Percentiles rank a stretch among this genome's conserved stretches.
phyloP scores from a whole-genome alignment of 1,140 invertebrate genomes.

The Epicauta chinensis region DNA sequence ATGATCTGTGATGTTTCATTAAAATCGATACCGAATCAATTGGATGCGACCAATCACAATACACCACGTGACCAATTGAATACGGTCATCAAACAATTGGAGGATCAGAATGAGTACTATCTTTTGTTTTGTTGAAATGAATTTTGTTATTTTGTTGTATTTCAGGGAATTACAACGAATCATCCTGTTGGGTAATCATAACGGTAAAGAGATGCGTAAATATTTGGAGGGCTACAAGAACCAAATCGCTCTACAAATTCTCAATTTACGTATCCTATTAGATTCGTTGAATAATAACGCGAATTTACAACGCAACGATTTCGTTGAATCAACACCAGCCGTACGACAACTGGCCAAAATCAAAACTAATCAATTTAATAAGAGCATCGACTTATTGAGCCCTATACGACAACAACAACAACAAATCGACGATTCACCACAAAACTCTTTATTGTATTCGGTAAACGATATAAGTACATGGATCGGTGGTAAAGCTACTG shows the following conservation, averaged over 20 bases:
- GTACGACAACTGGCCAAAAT: conserved; percentile 14
- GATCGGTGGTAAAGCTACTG: conserved; percentile 38
- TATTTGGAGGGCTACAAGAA: conserved; percentile 49
- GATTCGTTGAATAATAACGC: background rate
- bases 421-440: background rate
- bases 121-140: conserved; percentile 2
- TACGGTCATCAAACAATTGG: conserved; percentile 54
- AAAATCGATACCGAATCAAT: conserved; percentile 1
- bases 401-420: conserved; percentile 43
- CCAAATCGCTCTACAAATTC: conserved; percentile 52
- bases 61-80: conserved; percentile 46
- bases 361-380: conserved; percentile 2
- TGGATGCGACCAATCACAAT: background rate
- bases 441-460: too few species aligned
- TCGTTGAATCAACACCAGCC: conserved; percentile 38
- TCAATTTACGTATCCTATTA: conserved; percentile 49
- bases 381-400: conserved; percentile 44
- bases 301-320: conserved; percentile 2
- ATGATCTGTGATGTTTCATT: background rate
- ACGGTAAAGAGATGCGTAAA: conserved; percentile 43
- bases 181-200: conserved; percentile 26
- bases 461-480: conserved; percentile 51
- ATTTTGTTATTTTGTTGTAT: conserved; percentile 16
- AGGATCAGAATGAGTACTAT: conserved; percentile 52
- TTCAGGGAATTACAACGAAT: conserved; percentile 37